These are phyloP conservation scores for Damaliscus lunatus DNA, from an alignment of 2,113 vertebrate species.

Conservation along the genomic window DNA sequence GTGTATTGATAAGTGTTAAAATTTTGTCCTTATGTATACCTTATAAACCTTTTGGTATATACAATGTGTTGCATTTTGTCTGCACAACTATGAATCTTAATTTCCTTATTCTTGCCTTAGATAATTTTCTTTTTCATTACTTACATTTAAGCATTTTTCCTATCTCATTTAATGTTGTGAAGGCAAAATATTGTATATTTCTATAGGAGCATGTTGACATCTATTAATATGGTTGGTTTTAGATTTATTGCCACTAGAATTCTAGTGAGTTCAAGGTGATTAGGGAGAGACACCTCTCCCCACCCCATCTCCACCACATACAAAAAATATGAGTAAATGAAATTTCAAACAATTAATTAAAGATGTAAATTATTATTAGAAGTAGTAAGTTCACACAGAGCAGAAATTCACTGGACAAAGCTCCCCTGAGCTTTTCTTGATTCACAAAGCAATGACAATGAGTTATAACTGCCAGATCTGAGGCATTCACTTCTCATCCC, in stretches of 20 bases:
- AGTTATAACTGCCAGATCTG: neutral
- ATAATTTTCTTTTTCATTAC: neutral
- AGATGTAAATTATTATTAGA: neutral
- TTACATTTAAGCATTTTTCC: neutral
- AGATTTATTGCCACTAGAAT: neutral
- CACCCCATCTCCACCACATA: neutral
- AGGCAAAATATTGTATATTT: neutral
- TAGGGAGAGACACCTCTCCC: neutral
- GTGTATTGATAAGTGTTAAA: neutral
- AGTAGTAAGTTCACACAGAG: neutral
- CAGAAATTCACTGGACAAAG: neutral
- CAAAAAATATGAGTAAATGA: neutral
- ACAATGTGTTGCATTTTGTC: neutral
- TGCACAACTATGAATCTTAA: neutral
- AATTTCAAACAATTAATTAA: neutral
- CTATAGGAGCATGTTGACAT: neutral
- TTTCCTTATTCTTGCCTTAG: neutral
- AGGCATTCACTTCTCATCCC: neutral
- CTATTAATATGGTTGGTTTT: neutral
- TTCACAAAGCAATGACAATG: neutral
- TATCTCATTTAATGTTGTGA: neutral
- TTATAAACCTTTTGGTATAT: neutral
- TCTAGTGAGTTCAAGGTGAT: neutral
- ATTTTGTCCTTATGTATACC: neutral
- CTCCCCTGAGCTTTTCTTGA: neutral